Percentiles rank a stretch among this genome's conserved stretches.
Evolutionary conservation across 2,888 invertebrate species (phyloP).

Genomic region (Piscicola geometra): DNA sequence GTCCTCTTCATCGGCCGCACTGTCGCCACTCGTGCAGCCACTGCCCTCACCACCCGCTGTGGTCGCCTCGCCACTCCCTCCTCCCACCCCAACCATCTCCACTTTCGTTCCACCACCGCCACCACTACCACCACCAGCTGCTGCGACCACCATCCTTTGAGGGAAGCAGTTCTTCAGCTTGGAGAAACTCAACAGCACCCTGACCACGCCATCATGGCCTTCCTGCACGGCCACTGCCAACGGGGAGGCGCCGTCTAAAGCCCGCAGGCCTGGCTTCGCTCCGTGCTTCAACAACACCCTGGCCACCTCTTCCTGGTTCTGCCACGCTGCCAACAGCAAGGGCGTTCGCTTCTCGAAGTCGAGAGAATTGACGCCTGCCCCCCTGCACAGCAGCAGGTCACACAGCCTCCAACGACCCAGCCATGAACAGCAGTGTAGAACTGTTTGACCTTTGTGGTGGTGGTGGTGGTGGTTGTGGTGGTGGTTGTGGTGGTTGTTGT

Average conservation of each 20-base stretch:
- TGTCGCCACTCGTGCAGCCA: background rate
- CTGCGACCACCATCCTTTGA: constrained; percentile 55
- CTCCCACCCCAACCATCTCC: constrained; percentile 76
- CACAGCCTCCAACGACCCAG: constrained; percentile 92
- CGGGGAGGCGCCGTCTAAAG: constrained; percentile 80
- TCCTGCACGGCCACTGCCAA: constrained; percentile 88
- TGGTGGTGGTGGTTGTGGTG: too few relatives aligned
- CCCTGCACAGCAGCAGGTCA: constrained; percentile 73
- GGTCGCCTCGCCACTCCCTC: constrained; percentile 28
- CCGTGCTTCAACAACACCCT: constrained; percentile 70
- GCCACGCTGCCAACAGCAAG: constrained; percentile 90
- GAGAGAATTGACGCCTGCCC: constrained; percentile 71
- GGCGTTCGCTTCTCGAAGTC: constrained; percentile 67
- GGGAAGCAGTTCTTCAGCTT: constrained; percentile 53
- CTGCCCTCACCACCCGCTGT: background rate
- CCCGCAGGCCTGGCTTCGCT: constrained; percentile 65
- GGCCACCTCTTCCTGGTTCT: constrained; percentile 81
- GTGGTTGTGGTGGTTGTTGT: too few relatives aligned
- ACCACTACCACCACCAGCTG: constrained; percentile 69
- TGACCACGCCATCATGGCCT: constrained; percentile 85
- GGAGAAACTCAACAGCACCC: constrained; percentile 59
- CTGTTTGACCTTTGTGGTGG: constrained; percentile 32
- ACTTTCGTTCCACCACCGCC: constrained; percentile 61
- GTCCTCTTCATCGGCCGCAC: constrained; percentile 2
- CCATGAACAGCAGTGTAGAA: constrained; percentile 72